A percentile compares a stretch with the other conserved stretches of the same genome.
Conservation (phyloP, 2,888 invertebrate genomes). For the Megaustenia siamemsis region DNA sequence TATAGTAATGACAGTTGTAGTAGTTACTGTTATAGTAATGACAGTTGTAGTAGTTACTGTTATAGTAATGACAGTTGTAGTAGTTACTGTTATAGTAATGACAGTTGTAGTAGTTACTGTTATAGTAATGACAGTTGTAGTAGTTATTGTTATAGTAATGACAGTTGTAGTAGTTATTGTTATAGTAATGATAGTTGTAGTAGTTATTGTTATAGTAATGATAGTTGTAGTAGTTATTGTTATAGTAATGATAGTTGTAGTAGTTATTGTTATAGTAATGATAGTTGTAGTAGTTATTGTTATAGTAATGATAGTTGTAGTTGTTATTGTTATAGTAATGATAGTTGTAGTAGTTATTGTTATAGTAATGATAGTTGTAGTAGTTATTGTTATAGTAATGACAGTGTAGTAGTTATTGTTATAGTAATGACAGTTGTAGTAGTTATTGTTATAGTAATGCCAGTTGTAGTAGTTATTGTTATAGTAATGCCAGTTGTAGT, state of each 20-base stretch:
- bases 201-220: conserved; percentile 1
- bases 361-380: background rate
- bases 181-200: background rate
- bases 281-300: background rate
- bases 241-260: conserved; percentile 49
- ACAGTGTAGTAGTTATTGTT: conserved; percentile 3
- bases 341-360: background rate
- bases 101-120: background rate
- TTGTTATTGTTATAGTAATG: background rate
- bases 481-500: too few species aligned
- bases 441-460: too few species aligned
- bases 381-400: background rate
- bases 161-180: conserved; percentile 5
- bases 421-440: conserved; percentile 6
- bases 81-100: background rate
- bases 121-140: conserved; percentile 11
- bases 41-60: background rate
- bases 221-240: conserved; percentile 40
- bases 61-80: background rate
- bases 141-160: conserved; percentile 27
- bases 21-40: background rate
- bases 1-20: background rate
- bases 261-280: conserved; percentile 16
- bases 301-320: background rate
- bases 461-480: too few species aligned